Evolutionary conservation across 2,888 invertebrate genomes (phyloP).

Genomic region (Frankliniella fusca): DNA sequence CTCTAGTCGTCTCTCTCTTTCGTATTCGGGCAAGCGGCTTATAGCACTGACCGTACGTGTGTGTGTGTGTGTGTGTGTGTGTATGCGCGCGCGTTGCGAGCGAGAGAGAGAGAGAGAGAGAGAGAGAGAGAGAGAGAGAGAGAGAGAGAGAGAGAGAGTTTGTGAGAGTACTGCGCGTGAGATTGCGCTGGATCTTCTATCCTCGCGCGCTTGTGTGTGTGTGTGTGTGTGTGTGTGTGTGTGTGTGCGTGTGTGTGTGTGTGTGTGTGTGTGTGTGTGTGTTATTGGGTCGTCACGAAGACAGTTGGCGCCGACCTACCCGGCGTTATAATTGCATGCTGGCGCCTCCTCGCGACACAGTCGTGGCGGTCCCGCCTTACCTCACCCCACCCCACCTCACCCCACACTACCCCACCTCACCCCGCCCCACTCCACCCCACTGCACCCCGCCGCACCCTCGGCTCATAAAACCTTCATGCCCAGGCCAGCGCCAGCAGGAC

Average conservation of each 20-base stretch:
- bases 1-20: too few species aligned
- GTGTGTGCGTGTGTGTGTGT: neutral
- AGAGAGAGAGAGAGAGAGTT: neutral
- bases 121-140: neutral
- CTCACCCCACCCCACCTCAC: neutral
- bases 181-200: too few species aligned
- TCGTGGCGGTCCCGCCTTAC: neutral
- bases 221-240: too few species aligned
- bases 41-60: too few species aligned
- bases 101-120: neutral
- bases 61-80: too few species aligned
- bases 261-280: conserved; percentile 13
- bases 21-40: too few species aligned
- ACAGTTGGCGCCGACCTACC: too few species aligned
- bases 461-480: conserved; percentile 15
- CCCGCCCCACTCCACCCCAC: neutral
- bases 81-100: too few species aligned
- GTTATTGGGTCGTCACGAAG: neutral
- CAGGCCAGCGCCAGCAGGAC: neutral
- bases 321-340: neutral
- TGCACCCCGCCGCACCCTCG: neutral
- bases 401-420: conserved; percentile 3
- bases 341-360: neutral
- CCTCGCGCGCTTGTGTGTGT: too few species aligned
- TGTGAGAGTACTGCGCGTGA: neutral